Percentiles rank a stretch among this genome's conserved stretches.
These are phyloP conservation scores for Trogon surrucura DNA, from an alignment of 2,113 vertebrate species.

Conservation along the genomic window DNA sequence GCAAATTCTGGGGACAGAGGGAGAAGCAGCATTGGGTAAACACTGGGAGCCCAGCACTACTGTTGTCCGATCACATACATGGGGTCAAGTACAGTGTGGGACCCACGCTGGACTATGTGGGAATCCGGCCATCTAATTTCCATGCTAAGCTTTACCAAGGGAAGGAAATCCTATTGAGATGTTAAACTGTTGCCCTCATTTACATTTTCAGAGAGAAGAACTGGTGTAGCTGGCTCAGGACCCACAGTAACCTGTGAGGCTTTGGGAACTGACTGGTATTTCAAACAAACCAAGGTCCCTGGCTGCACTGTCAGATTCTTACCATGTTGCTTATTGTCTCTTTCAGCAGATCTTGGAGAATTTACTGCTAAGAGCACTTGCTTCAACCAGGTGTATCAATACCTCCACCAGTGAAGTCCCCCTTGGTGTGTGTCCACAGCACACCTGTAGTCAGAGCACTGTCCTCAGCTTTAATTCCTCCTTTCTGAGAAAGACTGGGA, in stretches of 20 bases:
- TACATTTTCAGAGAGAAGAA: constrained; percentile 25
- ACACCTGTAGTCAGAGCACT: background rate
- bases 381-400: background rate
- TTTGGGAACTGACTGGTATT: background rate
- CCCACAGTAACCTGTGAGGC: constrained; percentile 5
- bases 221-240: constrained; percentile 35
- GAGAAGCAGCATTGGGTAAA: background rate
- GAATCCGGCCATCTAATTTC: background rate
- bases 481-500: background rate
- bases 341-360: background rate
- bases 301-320: background rate
- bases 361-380: background rate
- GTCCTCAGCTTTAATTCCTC: background rate
- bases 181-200: constrained; percentile 19
- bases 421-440: background rate
- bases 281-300: background rate
- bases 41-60: background rate
- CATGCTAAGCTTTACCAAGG: background rate
- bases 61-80: fast-evolving
- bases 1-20: constrained; percentile 18
- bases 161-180: constrained; percentile 34
- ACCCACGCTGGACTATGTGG: background rate
- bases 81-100: constrained; percentile 39
- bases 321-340: background rate
- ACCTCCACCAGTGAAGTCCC: background rate